phyloP scores from a whole-genome alignment of 53 echinoderm and acorn worm genomes.

The Actinopyga echinites region DNA sequence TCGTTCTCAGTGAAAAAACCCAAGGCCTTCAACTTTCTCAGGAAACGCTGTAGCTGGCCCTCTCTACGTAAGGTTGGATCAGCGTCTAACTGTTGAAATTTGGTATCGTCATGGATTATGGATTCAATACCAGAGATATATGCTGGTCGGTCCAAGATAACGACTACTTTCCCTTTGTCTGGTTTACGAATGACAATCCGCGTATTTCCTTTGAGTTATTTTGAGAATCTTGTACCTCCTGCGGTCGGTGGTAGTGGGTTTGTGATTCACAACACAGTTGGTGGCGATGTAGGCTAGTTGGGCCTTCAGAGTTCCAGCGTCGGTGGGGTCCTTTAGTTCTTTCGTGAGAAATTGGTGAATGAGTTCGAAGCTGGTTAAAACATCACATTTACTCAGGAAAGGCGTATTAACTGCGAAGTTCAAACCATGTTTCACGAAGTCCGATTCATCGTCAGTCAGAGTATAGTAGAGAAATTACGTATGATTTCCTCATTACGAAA shows the following conservation, averaged over 20 bases:
- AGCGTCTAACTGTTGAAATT: not conserved
- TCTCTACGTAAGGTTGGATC: not conserved
- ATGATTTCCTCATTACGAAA: not conserved
- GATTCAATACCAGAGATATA: not conserved
- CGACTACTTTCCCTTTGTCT: constrained; percentile 18
- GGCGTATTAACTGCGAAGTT: no score
- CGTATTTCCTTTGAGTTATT: not conserved
- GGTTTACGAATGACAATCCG: constrained; percentile 24
- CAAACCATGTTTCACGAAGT: no score
- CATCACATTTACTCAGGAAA: no score
- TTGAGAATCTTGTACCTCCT: not conserved
- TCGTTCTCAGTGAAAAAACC: not conserved
- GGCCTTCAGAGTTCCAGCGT: not conserved
- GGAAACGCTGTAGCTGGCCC: constrained; percentile 20
- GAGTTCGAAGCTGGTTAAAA: no score
- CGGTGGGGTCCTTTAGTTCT: not conserved
- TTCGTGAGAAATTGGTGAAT: not conserved
- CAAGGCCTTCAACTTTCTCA: constrained; percentile 5
- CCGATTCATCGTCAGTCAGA: no score
- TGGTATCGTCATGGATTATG: not conserved
- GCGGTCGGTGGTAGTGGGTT: not conserved
- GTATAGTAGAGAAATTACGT: not conserved
- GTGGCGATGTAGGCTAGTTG: not conserved
- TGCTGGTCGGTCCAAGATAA: not conserved
- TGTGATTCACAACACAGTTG: not conserved